Percentiles rank a stretch among this genome's conserved stretches.
Evolutionary conservation across 2,113 vertebrate genomes (phyloP).

Genomic region (Phyllostomus hastatus): DNA sequence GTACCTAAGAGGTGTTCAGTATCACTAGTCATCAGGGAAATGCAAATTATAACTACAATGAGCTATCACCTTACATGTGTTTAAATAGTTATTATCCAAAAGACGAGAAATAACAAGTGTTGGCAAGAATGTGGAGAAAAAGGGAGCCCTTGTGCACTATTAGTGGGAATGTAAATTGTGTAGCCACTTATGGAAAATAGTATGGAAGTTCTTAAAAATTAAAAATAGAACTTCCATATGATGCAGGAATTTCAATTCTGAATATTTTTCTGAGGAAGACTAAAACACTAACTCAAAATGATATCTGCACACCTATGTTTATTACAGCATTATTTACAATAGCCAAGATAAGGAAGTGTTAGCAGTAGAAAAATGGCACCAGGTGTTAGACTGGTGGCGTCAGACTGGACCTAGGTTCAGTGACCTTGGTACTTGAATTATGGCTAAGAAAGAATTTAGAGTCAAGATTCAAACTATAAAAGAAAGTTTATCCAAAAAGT

Average conservation of each 20-base stretch:
- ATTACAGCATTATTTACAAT: neutral
- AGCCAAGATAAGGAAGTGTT: neutral
- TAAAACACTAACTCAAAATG: neutral
- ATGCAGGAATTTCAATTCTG: neutral
- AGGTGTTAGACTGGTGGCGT: neutral
- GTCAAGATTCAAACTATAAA: neutral
- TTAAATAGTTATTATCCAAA: neutral
- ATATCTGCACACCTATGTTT: neutral
- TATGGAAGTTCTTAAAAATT: neutral
- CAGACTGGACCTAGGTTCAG: neutral
- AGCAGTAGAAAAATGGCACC: neutral
- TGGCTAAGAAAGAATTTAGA: neutral
- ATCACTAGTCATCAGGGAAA: neutral
- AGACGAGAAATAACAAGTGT: too few relatives aligned
- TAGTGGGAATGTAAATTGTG: neutral
- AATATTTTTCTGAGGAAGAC: neutral
- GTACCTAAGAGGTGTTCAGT: neutral
- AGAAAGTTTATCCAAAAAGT: neutral
- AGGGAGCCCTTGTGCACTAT: neutral
- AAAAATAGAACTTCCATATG: neutral
- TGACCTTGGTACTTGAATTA: neutral
- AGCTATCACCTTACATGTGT: neutral
- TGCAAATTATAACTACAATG: neutral
- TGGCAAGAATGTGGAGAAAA: neutral
- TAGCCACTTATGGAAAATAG: neutral